Base-by-base conservation (phyloP, 1,140 invertebrate species). In the Popillia japonica region DNA sequence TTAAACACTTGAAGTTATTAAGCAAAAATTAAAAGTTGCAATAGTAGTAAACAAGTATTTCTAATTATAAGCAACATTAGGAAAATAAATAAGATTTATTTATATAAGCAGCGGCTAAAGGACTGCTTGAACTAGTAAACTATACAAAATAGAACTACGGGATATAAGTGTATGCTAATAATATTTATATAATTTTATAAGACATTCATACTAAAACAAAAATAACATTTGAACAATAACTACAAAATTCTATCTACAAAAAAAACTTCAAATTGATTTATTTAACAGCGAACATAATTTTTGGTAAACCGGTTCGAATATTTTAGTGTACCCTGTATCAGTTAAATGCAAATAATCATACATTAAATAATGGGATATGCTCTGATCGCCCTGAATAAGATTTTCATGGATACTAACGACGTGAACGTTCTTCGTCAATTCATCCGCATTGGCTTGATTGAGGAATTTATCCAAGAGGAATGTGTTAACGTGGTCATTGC, bases 261-360 rank as follows among this genome's bases (percentile, higher is more conserved):
- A n/a, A n/a, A n/a, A n/a, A n/a, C 40, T 20, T 73, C 20, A 73
- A 42, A 9, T 41, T n/a, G 72, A 9, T 40, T 75, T 75, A 48
- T 75, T 48, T 48, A 75, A 48, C 20, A 75, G n/a, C 20, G 10
- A 20, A n/a, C 40, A 48, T 48, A 92, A 83, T 74, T 91, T 86
- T 64, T 91, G 89, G 83, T 90, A 88, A n/a, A 93, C 87, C 72
- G 89, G 88, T 77, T 87, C 88, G 86, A 92, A 92, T n/a, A 89
- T 88, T 85, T 92, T 92, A 68, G 86, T 85, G 83, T 94, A 94
- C 0, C 91, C 93, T 59, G 88, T 83, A 78, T 90, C 88, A 2
- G 92, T 93, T 27, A 93, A 86, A 86, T 94, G 93, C 10, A 94
- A 86, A 86, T 93, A 94, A 86, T 95, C 93, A 80, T 91, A 90